phyloP scores from a whole-genome alignment of 2,888 invertebrate species.

The Eilema sororculum region DNA sequence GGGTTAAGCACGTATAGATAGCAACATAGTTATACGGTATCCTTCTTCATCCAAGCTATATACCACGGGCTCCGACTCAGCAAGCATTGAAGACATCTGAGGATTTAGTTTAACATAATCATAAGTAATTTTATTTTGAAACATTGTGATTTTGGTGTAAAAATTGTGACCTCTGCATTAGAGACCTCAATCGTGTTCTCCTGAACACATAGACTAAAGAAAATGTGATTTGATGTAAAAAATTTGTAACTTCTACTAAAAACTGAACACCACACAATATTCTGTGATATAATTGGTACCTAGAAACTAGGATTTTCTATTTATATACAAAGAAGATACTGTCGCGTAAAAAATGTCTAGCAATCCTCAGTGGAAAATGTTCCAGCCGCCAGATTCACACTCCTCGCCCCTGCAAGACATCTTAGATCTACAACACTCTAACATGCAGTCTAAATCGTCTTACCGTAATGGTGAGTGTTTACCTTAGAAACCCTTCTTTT shows the following conservation, averaged over 20 bases:
- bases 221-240: slow-evolving; percentile 81
- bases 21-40: slow-evolving; percentile 68
- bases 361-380: slow-evolving; percentile 96
- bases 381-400: slow-evolving; percentile 96
- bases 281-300: slow-evolving; percentile 84
- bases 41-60: slow-evolving; percentile 72
- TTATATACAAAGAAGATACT: slow-evolving; percentile 79
- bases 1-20: slow-evolving; percentile 68
- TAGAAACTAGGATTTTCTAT: slow-evolving; percentile 76
- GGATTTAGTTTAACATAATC: slow-evolving; percentile 87
- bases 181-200: slow-evolving; percentile 70
- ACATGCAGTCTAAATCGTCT: slow-evolving; percentile 81
- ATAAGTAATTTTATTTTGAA: slow-evolving; percentile 84
- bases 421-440: slow-evolving; percentile 90
- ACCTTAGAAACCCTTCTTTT: slow-evolving; percentile 12
- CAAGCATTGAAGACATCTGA: slow-evolving; percentile 97
- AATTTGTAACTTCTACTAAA: slow-evolving; percentile 69
- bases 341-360: slow-evolving; percentile 89
- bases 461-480: slow-evolving; percentile 86
- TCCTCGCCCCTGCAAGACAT: slow-evolving; percentile 94
- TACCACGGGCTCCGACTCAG: slow-evolving; percentile 91
- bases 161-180: slow-evolving; percentile 72
- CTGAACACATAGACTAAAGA: slow-evolving; percentile 72
- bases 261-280: slow-evolving; percentile 75
- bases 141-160: slow-evolving; percentile 74